Evolutionary conservation across 1,140 invertebrate species (phyloP).

Genomic region (Bradynema listronoti): DNA sequence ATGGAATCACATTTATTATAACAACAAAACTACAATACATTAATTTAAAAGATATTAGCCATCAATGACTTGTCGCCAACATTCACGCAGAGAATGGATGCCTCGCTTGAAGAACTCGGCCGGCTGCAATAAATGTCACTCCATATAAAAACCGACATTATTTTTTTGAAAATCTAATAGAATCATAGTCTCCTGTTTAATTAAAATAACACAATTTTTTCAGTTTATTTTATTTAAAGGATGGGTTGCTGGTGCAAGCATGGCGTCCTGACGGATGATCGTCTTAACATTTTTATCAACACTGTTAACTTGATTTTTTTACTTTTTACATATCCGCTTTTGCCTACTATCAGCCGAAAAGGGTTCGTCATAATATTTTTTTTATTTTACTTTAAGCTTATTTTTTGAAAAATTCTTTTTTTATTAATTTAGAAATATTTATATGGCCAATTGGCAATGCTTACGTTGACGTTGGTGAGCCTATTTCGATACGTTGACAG

Average conservation of each 20-base stretch:
- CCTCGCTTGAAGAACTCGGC: too few species aligned
- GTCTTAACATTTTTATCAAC: constrained; percentile 47
- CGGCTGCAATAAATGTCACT: too few species aligned
- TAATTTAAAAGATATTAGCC: too few species aligned
- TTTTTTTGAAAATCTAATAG: constrained; percentile 5
- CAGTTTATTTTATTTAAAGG: too few species aligned
- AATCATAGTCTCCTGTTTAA: constrained; percentile 4
- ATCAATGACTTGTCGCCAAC: too few species aligned
- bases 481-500: constrained; percentile 40
- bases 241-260: constrained; percentile 50
- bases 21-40: too few species aligned
- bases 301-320: constrained; percentile 43
- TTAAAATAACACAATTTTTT: constrained; percentile 12
- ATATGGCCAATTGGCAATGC: constrained; percentile 28
- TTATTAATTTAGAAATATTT: constrained; percentile 34
- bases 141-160: neutral
- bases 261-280: constrained; percentile 48
- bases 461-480: constrained; percentile 16
- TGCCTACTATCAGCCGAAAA: constrained; percentile 49
- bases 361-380: neutral
- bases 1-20: too few species aligned
- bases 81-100: too few species aligned
- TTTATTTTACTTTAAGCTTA: neutral
- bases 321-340: constrained; percentile 42
- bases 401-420: neutral